phyloP scores from a whole-genome alignment of 2,797 vertebrate species.

The Mus caroli region DNA sequence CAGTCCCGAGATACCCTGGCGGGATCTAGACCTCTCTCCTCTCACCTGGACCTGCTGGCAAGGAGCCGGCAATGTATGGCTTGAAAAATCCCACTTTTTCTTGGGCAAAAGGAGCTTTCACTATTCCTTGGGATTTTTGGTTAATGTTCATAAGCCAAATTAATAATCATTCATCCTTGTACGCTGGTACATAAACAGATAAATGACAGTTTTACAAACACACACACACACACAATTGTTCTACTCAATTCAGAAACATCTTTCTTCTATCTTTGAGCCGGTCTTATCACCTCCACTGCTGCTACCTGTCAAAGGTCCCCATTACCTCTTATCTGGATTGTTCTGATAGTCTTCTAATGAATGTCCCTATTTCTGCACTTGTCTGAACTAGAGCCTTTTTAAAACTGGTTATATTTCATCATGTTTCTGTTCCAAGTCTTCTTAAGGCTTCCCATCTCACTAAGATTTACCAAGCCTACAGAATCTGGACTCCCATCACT shows the following conservation, averaged over 20 bases:
- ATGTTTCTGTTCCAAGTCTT: neutral
- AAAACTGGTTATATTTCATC: neutral
- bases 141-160: neutral
- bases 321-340: neutral
- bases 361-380: neutral
- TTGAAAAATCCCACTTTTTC: neutral
- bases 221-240: neutral
- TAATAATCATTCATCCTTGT: neutral
- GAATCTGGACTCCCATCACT: neutral
- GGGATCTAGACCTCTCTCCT: no score
- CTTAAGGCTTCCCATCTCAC: neutral
- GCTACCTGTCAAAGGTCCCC: neutral
- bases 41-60: no score
- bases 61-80: no score
- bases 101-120: neutral
- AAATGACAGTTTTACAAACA: neutral
- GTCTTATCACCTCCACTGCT: neutral
- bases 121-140: neutral
- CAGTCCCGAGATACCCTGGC: no score
- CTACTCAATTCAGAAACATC: neutral
- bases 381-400: neutral
- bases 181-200: neutral
- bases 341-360: neutral
- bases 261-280: conserved; percentile 4
- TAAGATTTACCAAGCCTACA: neutral